Percentiles rank a stretch among this genome's conserved stretches.
Conservation (phyloP, 92 coral and sea anemone genomes). For the Virgularia gustaviana region DNA sequence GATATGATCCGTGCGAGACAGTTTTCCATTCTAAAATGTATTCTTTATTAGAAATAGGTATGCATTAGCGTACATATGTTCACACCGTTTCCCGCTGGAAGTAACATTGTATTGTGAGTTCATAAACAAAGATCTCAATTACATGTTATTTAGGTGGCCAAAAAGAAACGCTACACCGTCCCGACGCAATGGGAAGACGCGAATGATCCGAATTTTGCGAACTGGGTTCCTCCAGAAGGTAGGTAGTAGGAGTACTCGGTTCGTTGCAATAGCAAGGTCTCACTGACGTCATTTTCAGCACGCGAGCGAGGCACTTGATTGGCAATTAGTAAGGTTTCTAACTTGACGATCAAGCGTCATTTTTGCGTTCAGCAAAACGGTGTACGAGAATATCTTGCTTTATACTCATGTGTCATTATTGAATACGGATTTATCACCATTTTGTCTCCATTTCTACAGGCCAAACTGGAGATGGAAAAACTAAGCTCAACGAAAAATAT, state of each 20-base stretch:
- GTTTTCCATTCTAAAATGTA: too few relatives aligned
- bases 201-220: constrained; percentile 63
- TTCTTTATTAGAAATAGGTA: too few relatives aligned
- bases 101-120: not conserved
- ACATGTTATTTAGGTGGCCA: constrained; percentile 40
- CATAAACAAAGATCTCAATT: not conserved
- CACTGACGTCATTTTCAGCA: too few relatives aligned
- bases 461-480: constrained; percentile 94
- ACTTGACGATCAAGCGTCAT: not conserved
- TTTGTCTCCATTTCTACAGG: constrained; percentile 40
- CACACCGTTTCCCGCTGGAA: too few relatives aligned
- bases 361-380: not conserved
- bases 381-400: not conserved
- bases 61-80: too few relatives aligned
- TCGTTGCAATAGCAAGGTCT: too few relatives aligned
- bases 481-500: constrained; percentile 89
- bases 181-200: constrained; percentile 76
- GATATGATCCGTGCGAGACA: too few relatives aligned
- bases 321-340: too few relatives aligned
- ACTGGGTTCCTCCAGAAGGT: constrained; percentile 82
- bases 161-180: constrained; percentile 56
- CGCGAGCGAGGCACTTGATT: not conserved
- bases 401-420: not conserved
- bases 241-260: too few relatives aligned
- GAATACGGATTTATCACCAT: not conserved